Evolutionary conservation across 2,797 vertebrate species (phyloP).

Genomic region (Microctenopoma steveboyesi): DNA sequence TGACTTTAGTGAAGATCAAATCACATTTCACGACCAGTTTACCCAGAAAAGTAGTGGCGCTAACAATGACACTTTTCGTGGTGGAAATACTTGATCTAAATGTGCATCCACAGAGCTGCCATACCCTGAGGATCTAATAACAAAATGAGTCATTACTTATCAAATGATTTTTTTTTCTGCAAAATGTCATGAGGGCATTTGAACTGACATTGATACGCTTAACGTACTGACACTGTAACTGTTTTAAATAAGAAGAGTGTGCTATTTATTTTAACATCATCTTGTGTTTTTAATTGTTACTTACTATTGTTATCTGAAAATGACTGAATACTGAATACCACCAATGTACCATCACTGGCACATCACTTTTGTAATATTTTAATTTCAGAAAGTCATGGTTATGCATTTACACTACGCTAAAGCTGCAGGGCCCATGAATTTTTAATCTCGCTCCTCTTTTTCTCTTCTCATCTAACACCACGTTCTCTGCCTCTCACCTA

Average conservation of each 20-base stretch:
- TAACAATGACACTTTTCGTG: no score
- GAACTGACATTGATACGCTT: background rate
- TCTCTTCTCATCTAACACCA: constrained; percentile 9
- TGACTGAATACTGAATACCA: background rate
- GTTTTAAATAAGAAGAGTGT: background rate
- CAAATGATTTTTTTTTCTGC: no score
- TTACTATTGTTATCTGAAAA: background rate
- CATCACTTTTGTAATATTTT: background rate
- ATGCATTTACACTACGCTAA: background rate
- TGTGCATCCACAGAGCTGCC: no score
- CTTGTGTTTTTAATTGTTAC: no score
- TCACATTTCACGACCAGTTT: no score
- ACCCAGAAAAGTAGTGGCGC: no score
- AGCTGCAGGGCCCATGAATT: constrained; percentile 8
- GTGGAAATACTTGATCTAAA: no score
- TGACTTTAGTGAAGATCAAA: no score
- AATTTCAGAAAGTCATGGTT: background rate
- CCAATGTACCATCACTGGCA: background rate
- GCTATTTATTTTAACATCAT: no score
- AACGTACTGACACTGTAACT: background rate
- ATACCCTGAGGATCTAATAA: no score
- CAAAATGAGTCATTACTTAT: no score
- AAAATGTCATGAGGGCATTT: no score
- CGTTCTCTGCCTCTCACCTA: constrained; percentile 1
- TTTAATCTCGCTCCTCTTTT: background rate